Conservation (phyloP, 2,797 vertebrate species). For the Harpagifer antarcticus region DNA sequence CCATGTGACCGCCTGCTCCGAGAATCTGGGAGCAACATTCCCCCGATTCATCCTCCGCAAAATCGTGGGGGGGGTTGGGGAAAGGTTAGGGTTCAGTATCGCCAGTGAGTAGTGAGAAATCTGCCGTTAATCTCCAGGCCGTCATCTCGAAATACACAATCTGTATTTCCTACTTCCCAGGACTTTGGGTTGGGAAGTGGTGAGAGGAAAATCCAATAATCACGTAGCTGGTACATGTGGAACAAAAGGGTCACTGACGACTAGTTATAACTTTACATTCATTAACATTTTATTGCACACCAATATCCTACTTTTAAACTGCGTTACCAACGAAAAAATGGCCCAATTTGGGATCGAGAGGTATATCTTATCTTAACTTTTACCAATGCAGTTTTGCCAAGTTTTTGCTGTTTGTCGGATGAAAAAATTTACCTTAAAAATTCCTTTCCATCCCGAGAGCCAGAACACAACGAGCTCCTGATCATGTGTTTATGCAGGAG, state of each 20-base stretch:
- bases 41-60: constrained; percentile 73
- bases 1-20: constrained; percentile 75
- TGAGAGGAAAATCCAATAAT: constrained; percentile 17
- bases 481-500: constrained; percentile 1
- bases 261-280: too few species aligned
- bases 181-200: constrained; percentile 31
- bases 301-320: too few species aligned
- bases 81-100: constrained; percentile 41
- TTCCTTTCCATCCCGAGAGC: neutral
- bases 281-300: too few species aligned
- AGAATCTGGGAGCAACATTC: constrained; percentile 75
- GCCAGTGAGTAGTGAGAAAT: constrained; percentile 40
- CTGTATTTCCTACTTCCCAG: constrained; percentile 43
- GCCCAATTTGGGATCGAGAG: too few species aligned
- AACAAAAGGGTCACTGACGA: constrained; percentile 23
- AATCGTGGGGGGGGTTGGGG: constrained; percentile 22
- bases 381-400: too few species aligned
- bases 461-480: constrained; percentile 15
- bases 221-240: neutral
- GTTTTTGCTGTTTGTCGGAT: too few species aligned
- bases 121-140: constrained; percentile 27
- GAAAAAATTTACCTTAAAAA: neutral
- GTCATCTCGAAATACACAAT: constrained; percentile 35
- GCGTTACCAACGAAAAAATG: too few species aligned
- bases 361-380: too few species aligned